Evolutionary conservation across 2,797 vertebrate species (phyloP).

Genomic region (Pelobates cultripes): DNA sequence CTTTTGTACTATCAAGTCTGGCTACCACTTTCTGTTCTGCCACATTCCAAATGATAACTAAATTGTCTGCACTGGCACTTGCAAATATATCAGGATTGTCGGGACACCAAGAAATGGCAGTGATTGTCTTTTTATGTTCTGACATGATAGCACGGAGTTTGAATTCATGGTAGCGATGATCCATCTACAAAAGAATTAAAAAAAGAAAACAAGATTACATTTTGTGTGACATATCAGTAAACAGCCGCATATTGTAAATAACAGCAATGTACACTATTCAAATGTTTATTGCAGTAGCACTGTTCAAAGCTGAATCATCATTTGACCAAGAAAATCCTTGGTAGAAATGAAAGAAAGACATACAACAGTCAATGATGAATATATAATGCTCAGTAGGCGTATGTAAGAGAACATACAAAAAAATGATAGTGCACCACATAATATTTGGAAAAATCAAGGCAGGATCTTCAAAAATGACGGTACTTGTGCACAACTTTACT

Average conservation of each 20-base stretch:
- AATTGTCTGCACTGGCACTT: constrained; percentile 89
- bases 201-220: constrained; percentile 7
- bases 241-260: no score
- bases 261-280: no score
- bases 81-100: constrained; percentile 90
- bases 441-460: no score
- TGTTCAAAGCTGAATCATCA: background rate
- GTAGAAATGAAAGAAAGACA: no score
- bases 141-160: constrained; percentile 95
- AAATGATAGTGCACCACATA: no score
- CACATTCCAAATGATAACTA: constrained; percentile 95
- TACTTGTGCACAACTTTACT: no score
- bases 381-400: no score
- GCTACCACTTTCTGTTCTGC: constrained; percentile 88
- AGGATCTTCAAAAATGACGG: no score
- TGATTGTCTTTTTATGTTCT: constrained; percentile 98
- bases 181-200: constrained; percentile 76
- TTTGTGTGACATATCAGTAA: no score
- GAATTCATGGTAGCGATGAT: constrained; percentile 94
- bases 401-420: no score
- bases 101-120: constrained; percentile 94
- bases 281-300: background rate
- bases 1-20: constrained; percentile 88
- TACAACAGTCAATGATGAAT: no score
- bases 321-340: background rate